These are phyloP conservation scores for Liodrosophila aerea DNA, from an alignment of 2,888 invertebrate species.

Conservation along the genomic window DNA sequence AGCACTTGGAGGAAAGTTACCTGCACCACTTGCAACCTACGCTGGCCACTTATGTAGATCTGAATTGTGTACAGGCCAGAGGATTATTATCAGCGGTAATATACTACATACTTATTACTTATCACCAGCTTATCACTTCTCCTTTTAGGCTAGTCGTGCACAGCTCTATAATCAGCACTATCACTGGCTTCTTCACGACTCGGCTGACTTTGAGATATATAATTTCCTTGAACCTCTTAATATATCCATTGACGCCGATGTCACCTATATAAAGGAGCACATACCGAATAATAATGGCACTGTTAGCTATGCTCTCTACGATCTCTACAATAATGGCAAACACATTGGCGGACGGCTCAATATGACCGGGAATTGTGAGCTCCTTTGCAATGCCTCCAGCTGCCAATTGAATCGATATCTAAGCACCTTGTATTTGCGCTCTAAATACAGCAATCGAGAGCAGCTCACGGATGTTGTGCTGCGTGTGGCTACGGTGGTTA, in stretches of 20 bases:
- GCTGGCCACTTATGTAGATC: constrained; percentile 72
- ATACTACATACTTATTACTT: background rate
- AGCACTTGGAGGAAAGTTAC: constrained; percentile 50
- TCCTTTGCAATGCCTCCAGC: constrained; percentile 46
- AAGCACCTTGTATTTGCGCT: constrained; percentile 59
- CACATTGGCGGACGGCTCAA: constrained; percentile 79
- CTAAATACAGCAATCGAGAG: constrained; percentile 73
- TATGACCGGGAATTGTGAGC: constrained; percentile 69
- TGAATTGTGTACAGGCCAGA: constrained; percentile 56
- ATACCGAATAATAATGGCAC: background rate
- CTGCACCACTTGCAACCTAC: constrained; percentile 50
- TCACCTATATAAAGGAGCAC: constrained; percentile 60
- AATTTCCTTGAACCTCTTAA: constrained; percentile 61
- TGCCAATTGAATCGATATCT: constrained; percentile 57
- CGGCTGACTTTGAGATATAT: constrained; percentile 40
- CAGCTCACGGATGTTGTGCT: constrained; percentile 72
- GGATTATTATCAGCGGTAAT: constrained; percentile 49
- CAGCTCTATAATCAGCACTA: constrained; percentile 71
- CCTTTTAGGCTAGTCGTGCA: constrained; percentile 62
- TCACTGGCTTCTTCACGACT: constrained; percentile 77
- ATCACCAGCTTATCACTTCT: background rate
- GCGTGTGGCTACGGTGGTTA: constrained; percentile 76
- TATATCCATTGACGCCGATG: constrained; percentile 78
- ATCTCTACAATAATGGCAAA: constrained; percentile 81
- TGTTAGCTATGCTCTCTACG: constrained; percentile 62